phyloP scores from a whole-genome alignment of 2,797 vertebrate species.

The Darevskia mixta region DNA sequence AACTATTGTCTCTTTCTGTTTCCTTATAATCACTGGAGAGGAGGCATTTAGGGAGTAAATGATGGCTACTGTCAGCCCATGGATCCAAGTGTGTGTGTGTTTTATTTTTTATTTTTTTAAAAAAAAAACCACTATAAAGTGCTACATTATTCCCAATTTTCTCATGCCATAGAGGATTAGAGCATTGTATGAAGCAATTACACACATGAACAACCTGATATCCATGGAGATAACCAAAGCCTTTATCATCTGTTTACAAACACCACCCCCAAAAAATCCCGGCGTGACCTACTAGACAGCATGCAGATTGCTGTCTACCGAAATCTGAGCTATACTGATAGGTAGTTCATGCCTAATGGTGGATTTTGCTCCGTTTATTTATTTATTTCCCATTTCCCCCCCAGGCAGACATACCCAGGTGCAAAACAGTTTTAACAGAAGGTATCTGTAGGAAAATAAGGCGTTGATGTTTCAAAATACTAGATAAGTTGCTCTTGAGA shows the following conservation, averaged over 20 bases:
- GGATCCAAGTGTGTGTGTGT: neutral
- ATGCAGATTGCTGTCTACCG: slow-evolving; percentile 67
- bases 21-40: slow-evolving; percentile 32
- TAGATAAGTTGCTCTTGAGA: neutral
- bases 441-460: neutral
- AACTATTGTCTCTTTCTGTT: slow-evolving; percentile 33
- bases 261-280: slow-evolving; percentile 72
- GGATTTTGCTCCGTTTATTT: neutral
- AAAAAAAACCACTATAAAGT: slow-evolving; percentile 41
- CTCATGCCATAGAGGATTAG: slow-evolving; percentile 78
- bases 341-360: neutral
- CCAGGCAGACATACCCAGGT: no score
- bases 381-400: neutral
- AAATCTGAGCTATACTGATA: slow-evolving; percentile 38
- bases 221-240: slow-evolving; percentile 75
- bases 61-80: slow-evolving; percentile 30
- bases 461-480: slow-evolving; percentile 1
- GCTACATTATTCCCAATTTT: slow-evolving; percentile 79
- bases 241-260: slow-evolving; percentile 81
- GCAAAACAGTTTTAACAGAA: neutral
- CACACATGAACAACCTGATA: slow-evolving; percentile 83
- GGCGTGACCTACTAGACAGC: slow-evolving; percentile 53
- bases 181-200: slow-evolving; percentile 84
- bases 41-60: slow-evolving; percentile 22
- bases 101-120: slow-evolving; percentile 28